Conservation (phyloP, 2,113 vertebrate species). For the Fregetta grallaria region DNA sequence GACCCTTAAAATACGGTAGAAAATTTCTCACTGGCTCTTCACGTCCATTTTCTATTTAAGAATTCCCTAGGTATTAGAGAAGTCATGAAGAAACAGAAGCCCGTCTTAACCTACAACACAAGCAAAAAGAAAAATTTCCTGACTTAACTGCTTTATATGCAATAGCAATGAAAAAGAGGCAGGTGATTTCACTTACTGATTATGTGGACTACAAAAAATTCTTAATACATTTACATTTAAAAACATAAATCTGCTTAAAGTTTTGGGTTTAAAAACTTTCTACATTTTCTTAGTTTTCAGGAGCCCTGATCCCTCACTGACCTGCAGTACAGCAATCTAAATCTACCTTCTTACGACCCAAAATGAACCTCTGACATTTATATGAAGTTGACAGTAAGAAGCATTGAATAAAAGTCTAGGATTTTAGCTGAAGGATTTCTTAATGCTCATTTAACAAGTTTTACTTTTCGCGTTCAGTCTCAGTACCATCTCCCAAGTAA, state of each 20-base stretch:
- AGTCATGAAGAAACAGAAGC: background rate
- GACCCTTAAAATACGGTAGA: background rate
- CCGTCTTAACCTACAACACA: background rate
- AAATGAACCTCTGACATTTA: background rate
- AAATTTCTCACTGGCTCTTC: background rate
- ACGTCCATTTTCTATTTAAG: background rate
- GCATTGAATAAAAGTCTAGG: background rate
- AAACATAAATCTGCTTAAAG: background rate
- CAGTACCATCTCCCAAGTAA: background rate
- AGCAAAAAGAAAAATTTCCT: background rate
- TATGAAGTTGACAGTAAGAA: background rate
- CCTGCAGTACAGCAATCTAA: background rate
- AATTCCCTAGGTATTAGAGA: background rate
- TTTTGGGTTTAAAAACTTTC: background rate
- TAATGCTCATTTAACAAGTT: background rate
- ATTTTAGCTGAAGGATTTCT: background rate
- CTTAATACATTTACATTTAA: background rate
- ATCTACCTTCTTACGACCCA: background rate
- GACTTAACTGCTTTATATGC: background rate
- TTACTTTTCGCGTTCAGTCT: background rate
- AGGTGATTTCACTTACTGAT: background rate
- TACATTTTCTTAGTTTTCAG: background rate
- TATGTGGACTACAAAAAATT: background rate
- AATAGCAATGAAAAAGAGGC: background rate
- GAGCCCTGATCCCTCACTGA: background rate